Evolutionary conservation across 2,888 invertebrate species (phyloP).

Genomic region (Zaprionus obscuricornis): DNA sequence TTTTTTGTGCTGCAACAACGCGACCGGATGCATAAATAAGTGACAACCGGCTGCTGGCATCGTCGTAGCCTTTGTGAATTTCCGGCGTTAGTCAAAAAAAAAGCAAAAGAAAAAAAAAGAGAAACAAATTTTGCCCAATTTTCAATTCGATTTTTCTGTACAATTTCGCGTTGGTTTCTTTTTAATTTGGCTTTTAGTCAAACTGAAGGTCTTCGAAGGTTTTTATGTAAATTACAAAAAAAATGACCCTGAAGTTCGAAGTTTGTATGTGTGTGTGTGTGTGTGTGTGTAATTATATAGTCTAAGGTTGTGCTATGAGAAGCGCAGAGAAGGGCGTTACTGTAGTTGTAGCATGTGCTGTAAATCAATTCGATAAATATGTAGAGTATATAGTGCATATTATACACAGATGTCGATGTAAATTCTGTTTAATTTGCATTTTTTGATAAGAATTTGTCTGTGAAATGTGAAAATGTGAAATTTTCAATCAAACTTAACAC

Average conservation of each 20-base stretch:
- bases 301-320: slow-evolving; percentile 24
- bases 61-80: slow-evolving; percentile 47
- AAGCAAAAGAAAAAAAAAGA: slow-evolving; percentile 6
- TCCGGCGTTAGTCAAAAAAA: slow-evolving; percentile 53
- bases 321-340: slow-evolving; percentile 18
- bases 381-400: too few species aligned
- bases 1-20: slow-evolving; percentile 39
- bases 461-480: too few species aligned
- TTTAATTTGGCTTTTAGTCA: slow-evolving; percentile 19
- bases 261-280: neutral
- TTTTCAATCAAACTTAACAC: too few species aligned
- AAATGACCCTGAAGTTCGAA: slow-evolving; percentile 53
- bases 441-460: too few species aligned
- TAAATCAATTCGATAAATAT: slow-evolving; percentile 2
- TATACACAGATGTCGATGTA: too few species aligned
- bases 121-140: slow-evolving; percentile 33
- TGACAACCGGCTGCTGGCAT: slow-evolving; percentile 62
- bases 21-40: slow-evolving; percentile 77
- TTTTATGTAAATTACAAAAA: slow-evolving; percentile 42
- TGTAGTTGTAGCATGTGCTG: too few species aligned
- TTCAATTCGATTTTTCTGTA: slow-evolving; percentile 44
- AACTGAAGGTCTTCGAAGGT: slow-evolving; percentile 40
- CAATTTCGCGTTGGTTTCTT: slow-evolving; percentile 16
- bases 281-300: neutral
- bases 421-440: too few species aligned